Evolutionary conservation across 2,797 vertebrate genomes (phyloP).

Genomic region (Cynodonichthys magdalenae): DNA sequence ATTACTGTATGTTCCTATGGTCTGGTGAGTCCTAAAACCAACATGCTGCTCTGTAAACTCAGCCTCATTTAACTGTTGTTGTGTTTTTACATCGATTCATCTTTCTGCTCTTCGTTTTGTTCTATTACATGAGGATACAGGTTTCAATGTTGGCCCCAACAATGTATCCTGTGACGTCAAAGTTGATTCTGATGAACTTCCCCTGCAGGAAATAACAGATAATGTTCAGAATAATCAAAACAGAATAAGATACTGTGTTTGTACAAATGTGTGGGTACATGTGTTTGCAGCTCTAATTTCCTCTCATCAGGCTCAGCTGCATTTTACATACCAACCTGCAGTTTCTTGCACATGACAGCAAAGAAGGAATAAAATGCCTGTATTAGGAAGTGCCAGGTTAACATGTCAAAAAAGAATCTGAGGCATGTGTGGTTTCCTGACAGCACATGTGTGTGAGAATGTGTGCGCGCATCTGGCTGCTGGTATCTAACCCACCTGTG

Average conservation of each 20-base stretch:
- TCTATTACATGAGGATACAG: slow-evolving; percentile 73
- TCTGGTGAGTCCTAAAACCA: slow-evolving; percentile 15
- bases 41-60: slow-evolving; percentile 15
- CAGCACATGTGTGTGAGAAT: slow-evolving; percentile 15
- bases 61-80: slow-evolving; percentile 4
- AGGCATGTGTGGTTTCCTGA: slow-evolving; percentile 64
- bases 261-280: neutral
- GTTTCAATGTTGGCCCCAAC: slow-evolving; percentile 93
- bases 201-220: slow-evolving; percentile 66
- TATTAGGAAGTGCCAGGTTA: slow-evolving; percentile 63
- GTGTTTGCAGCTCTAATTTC: slow-evolving; percentile 3
- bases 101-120: slow-evolving; percentile 9
- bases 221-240: neutral
- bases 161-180: slow-evolving; percentile 90
- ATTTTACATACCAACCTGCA: slow-evolving; percentile 27
- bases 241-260: neutral
- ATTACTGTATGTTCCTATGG: slow-evolving; percentile 44
- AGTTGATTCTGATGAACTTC: slow-evolving; percentile 84
- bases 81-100: slow-evolving; percentile 10
- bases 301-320: slow-evolving; percentile 3
- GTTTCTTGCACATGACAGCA: slow-evolving; percentile 13
- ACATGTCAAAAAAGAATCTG: slow-evolving; percentile 54
- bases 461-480: slow-evolving; percentile 30
- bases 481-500: slow-evolving; percentile 24
- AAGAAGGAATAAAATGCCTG: slow-evolving; percentile 39